A percentile compares a stretch with the other conserved stretches of the same genome.
These are phyloP conservation scores for Calliphora vicina DNA, from an alignment of 1,140 invertebrate genomes.

Conservation along the genomic window DNA sequence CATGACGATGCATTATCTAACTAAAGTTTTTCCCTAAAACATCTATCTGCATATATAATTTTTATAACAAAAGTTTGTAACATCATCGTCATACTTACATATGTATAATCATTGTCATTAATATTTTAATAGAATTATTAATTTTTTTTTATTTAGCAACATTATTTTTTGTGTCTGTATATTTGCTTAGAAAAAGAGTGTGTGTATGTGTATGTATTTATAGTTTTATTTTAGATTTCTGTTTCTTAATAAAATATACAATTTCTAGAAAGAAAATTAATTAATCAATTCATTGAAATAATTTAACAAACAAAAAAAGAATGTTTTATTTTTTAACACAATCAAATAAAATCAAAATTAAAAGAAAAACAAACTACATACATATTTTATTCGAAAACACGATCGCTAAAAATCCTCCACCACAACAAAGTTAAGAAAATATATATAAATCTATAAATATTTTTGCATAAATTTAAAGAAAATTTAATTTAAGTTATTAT, in stretches of 20 bases:
- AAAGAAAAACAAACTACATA: no score
- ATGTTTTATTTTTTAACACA: no score
- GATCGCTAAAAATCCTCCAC: conserved; percentile 26
- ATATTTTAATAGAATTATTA: background rate
- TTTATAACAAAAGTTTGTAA: no score
- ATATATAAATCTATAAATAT: conserved; percentile 43
- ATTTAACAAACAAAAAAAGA: no score
- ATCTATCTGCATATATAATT: no score
- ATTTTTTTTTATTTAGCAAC: background rate
- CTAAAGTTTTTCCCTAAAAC: no score
- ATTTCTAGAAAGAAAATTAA: no score
- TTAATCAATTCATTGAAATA: no score
- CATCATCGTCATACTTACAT: no score
- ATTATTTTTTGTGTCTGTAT: background rate
- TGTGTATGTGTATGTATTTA: background rate
- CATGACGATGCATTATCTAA: no score
- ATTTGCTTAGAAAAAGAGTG: background rate
- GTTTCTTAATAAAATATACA: no score
- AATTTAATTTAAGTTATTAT: background rate
- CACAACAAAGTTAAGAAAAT: conserved; percentile 33
- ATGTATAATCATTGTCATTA: background rate
- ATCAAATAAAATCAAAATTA: conserved; percentile 10
- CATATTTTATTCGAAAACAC: background rate
- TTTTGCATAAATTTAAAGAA: background rate
- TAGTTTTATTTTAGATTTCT: no score